Percentiles rank a stretch among this genome's conserved stretches.
These are phyloP conservation scores for Epizoanthus illoricatus DNA, from an alignment of 92 coral and sea anemone genomes.

Conservation along the genomic window DNA sequence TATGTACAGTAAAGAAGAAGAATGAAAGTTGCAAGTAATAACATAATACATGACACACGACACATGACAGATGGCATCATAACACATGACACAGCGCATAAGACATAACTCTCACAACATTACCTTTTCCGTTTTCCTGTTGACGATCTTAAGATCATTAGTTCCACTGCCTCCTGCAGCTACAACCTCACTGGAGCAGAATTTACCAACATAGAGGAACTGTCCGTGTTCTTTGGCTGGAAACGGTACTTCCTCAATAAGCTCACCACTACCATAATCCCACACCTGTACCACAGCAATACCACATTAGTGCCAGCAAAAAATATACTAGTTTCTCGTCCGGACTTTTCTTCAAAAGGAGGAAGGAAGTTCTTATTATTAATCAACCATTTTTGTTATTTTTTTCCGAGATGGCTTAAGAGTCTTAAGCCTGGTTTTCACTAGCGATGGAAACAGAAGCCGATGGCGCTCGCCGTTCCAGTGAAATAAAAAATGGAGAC, in stretches of 20 bases:
- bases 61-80: too few species aligned
- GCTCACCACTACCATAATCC: constrained; percentile 88
- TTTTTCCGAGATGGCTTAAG: neutral
- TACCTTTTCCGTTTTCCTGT: constrained; percentile 76
- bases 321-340: too few species aligned
- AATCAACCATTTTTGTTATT: too few species aligned
- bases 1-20: too few species aligned
- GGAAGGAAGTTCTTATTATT: too few species aligned
- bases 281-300: constrained; percentile 62
- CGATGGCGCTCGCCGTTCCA: neutral
- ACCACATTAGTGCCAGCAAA: neutral
- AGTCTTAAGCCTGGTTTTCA: too few species aligned
- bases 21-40: neutral
- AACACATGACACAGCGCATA: too few species aligned
- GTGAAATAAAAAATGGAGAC: too few species aligned
- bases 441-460: too few species aligned
- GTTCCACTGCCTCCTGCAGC: constrained; percentile 99
- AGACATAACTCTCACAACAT: neutral
- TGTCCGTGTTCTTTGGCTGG: constrained; percentile 79
- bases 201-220: constrained; percentile 86
- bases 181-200: constrained; percentile 66
- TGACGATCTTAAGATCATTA: constrained; percentile 79
- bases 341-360: too few species aligned
- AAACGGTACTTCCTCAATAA: constrained; percentile 82
- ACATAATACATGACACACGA: neutral